phyloP scores from a whole-genome alignment of 1,140 invertebrate genomes.

The Lepidostoma basale region DNA sequence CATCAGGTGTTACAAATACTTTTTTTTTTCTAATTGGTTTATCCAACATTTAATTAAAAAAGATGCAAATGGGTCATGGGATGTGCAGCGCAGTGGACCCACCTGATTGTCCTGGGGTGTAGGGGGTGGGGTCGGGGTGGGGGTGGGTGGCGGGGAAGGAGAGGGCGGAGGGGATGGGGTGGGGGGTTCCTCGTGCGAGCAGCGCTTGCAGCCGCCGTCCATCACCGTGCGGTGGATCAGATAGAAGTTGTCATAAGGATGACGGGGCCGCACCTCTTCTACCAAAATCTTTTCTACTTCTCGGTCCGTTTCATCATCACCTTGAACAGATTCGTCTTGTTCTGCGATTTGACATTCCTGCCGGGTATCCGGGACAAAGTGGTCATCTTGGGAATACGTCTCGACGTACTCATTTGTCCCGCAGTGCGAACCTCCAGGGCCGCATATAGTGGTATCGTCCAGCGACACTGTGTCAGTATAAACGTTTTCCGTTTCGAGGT shows the following conservation, averaged over 20 bases:
- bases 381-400: conserved; percentile 1
- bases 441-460: conserved; percentile 20
- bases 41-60: too few species aligned
- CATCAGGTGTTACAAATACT: too few species aligned
- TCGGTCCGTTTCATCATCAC: conserved; percentile 7
- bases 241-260: conserved; percentile 60
- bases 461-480: conserved; percentile 5
- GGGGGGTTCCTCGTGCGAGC: conserved; percentile 53
- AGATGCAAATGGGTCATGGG: conserved; percentile 12
- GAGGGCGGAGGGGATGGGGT: conserved; percentile 47
- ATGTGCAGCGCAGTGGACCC: conserved; percentile 44
- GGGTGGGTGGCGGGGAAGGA: conserved; percentile 40
- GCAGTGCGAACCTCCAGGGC: conserved; percentile 31
- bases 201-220: conserved; percentile 55
- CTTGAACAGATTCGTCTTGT: conserved; percentile 22
- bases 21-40: too few species aligned
- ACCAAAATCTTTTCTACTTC: not conserved
- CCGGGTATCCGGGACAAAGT: not conserved
- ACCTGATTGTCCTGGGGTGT: conserved; percentile 38
- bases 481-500: not conserved
- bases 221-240: conserved; percentile 54
- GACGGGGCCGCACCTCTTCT: conserved; percentile 54
- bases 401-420: conserved; percentile 26
- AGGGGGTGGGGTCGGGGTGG: not conserved
- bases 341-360: conserved; percentile 9